Conservation (phyloP, 2,797 vertebrate species). For the Tolypeutes matacus region DNA sequence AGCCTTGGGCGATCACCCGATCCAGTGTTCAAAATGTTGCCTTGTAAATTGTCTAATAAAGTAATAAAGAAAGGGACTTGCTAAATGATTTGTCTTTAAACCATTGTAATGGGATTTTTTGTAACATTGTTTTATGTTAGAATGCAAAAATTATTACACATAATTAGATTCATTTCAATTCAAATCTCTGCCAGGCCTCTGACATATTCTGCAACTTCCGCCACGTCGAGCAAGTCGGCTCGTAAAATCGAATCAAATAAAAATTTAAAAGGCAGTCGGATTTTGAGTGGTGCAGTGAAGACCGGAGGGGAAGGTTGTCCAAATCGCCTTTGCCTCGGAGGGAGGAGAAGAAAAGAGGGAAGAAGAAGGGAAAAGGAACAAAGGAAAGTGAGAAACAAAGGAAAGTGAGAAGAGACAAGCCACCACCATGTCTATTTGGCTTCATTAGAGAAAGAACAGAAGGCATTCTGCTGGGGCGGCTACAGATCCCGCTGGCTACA, state of each 20-base stretch:
- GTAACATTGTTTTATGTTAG: constrained; percentile 86
- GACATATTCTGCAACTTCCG: constrained; percentile 84
- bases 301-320: constrained; percentile 68
- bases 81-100: constrained; percentile 88
- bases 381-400: too few species aligned
- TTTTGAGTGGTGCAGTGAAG: constrained; percentile 61
- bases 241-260: constrained; percentile 82
- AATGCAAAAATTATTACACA: constrained; percentile 88
- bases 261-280: constrained; percentile 79
- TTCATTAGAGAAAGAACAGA: constrained; percentile 64
- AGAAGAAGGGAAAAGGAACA: background rate
- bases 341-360: background rate
- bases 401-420: background rate
- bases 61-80: constrained; percentile 78
- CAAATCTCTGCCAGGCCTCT: constrained; percentile 85
- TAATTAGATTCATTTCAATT: constrained; percentile 88
- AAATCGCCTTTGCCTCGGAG: constrained; percentile 61
- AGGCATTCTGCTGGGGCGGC: rapidly evolving
- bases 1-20: constrained; percentile 80
- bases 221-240: constrained; percentile 84
- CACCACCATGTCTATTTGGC: constrained; percentile 34
- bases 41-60: constrained; percentile 84
- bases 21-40: constrained; percentile 72
- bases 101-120: constrained; percentile 81
- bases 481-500: rapidly evolving